Conservation (phyloP, 2,113 vertebrate genomes). For the Chamaea fasciata region DNA sequence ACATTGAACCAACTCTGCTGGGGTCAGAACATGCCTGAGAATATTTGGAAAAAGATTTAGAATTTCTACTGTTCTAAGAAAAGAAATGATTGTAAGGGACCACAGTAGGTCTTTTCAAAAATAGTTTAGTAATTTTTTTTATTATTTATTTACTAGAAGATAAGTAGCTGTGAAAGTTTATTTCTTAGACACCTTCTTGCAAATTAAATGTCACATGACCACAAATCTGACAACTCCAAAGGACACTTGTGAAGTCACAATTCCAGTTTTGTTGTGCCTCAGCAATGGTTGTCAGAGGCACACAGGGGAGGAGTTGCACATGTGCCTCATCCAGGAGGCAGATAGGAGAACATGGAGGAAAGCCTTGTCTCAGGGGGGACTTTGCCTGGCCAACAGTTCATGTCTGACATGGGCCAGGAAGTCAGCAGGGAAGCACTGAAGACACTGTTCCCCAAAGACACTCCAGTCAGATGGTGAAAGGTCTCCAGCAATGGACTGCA, state of each 20-base stretch:
- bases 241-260: background rate
- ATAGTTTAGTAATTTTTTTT: background rate
- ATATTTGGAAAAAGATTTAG: background rate
- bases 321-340: too few relatives aligned
- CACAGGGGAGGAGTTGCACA: fast-evolving
- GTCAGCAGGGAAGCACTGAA: too few relatives aligned
- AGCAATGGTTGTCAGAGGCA: too few relatives aligned
- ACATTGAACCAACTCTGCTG: background rate
- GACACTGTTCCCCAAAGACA: background rate
- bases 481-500: background rate
- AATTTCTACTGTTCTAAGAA: background rate
- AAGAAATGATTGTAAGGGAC: background rate
- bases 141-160: background rate
- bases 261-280: background rate
- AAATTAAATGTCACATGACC: background rate
- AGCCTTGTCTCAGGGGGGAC: too few relatives aligned
- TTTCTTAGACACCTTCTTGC: background rate
- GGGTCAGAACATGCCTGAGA: background rate
- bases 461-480: background rate
- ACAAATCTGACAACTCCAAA: background rate
- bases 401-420: background rate
- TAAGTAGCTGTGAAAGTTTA: background rate
- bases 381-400: background rate
- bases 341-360: background rate
- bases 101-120: background rate